phyloP scores from a whole-genome alignment of 1,140 invertebrate species.

The Formica selysi region DNA sequence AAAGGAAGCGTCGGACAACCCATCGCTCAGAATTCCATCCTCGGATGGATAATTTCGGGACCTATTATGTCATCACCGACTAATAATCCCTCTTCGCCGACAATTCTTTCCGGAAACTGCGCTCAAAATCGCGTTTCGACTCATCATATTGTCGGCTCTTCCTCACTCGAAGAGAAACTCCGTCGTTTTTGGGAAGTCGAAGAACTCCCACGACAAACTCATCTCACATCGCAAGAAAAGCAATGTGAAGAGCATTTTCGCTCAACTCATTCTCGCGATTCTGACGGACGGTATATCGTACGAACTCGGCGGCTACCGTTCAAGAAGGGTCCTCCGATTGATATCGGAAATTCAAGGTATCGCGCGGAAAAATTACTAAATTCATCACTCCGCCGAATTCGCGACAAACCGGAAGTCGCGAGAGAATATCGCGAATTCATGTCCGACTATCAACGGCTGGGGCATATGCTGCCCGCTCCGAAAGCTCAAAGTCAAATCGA shows the following conservation, averaged over 20 bases:
- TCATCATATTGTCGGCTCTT: no score
- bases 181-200: background rate
- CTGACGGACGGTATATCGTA: background rate
- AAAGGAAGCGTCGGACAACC: no score
- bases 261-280: background rate
- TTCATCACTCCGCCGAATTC: rapidly evolving
- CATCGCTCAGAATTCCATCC: no score
- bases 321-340: background rate
- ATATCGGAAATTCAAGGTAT: background rate
- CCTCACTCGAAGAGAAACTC: background rate
- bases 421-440: background rate
- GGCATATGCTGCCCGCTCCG: background rate
- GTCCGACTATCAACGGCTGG: background rate
- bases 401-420: background rate
- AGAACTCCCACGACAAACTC: background rate
- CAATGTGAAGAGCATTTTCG: background rate
- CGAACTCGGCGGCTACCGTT: background rate
- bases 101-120: no score
- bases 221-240: background rate
- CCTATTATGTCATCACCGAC: no score
- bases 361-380: background rate
- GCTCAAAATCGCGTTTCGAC: no score
- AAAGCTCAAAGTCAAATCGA: no score
- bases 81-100: rapidly evolving
- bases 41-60: no score